These are phyloP conservation scores for Tinea semifulvella DNA, from an alignment of 2,888 invertebrate species.

Conservation along the genomic window DNA sequence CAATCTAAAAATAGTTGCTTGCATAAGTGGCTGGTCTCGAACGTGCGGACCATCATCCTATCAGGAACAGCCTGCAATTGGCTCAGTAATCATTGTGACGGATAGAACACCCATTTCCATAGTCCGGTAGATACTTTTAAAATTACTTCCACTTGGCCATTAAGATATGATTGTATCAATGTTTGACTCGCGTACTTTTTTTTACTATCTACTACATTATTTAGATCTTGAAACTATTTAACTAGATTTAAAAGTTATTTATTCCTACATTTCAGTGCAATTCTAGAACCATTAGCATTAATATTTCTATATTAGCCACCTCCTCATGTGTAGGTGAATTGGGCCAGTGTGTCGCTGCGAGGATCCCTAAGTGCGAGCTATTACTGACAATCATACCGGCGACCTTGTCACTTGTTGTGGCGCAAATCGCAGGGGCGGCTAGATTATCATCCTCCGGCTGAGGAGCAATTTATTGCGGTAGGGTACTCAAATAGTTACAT, in stretches of 20 bases:
- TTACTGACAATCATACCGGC: constrained; percentile 57
- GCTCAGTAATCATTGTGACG: constrained; percentile 7
- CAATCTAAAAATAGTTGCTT: constrained; percentile 45
- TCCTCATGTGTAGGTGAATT: constrained; percentile 31
- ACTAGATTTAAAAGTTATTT: no score
- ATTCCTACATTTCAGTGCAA: neutral
- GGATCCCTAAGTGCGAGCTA: constrained; percentile 34
- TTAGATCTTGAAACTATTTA: no score
- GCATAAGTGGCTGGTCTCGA: constrained; percentile 31
- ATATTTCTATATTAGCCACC: neutral
- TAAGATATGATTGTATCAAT: no score
- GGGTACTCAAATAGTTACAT: constrained; percentile 6
- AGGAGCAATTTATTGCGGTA: constrained; percentile 18
- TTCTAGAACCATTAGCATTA: neutral
- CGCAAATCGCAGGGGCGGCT: constrained; percentile 57
- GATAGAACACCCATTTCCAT: neutral
- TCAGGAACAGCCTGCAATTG: constrained; percentile 26
- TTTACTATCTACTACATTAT: no score
- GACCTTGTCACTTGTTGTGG: constrained; percentile 63
- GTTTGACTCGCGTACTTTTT: no score
- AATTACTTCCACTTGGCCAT: no score
- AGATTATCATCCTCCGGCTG: constrained; percentile 60
- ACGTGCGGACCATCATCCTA: constrained; percentile 45
- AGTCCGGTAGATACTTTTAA: no score
- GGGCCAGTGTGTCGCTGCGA: constrained; percentile 47